Evolutionary conservation across 2,888 invertebrate genomes (phyloP), one percentile per base, ranked within the genome.

Genomic region (Drosophila leonis): DNA sequence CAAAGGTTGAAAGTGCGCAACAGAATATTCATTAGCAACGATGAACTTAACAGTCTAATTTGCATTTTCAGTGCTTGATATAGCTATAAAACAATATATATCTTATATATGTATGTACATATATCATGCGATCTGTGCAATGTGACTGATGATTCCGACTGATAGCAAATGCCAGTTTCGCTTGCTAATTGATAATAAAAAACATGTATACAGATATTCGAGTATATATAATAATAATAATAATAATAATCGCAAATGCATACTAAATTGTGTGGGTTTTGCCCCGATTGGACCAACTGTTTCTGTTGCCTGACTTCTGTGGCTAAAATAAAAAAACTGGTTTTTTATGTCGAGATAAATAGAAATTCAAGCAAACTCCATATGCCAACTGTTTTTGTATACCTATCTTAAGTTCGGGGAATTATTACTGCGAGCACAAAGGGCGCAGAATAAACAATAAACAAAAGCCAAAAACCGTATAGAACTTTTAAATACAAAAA

Each of bases 241-340:
- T 10, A 27, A 49, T 12, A 39, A 52, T 61, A 52, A 71, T 71
- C 54, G 62, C 12, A 62, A 42, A 37, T 62, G 62, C 44, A 55
- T 52, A 55, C 41, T 46, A 72, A 54, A 63, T 56, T 59, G 54
- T 51, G 39, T 49, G 66, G 61, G 56, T 69, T 73, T 75, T 54
- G 48, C 68, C 68, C 37, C 37, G 27, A 51, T 29, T 57, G 66
- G 44, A 18, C 39, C 35, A 46, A 65, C 41, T 39, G 27, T 44
- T 54, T 42, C 35, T 13, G 35, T 15, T 42, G 31, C 42, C 57
- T 48, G 37, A 13, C 29, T 35, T 31, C 37, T 51, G 46, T 33
- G 55, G 31, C 56, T 42, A 42, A 56, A 20, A 42, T 10, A 29
- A 42, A 15, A 37, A 73, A 73, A 73, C 67, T 49, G 12, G 73